A percentile compares a stretch with the other conserved stretches of the same genome.
Conservation (phyloP, 2,113 vertebrate genomes). For the Pangasianodon hypophthalmus region DNA sequence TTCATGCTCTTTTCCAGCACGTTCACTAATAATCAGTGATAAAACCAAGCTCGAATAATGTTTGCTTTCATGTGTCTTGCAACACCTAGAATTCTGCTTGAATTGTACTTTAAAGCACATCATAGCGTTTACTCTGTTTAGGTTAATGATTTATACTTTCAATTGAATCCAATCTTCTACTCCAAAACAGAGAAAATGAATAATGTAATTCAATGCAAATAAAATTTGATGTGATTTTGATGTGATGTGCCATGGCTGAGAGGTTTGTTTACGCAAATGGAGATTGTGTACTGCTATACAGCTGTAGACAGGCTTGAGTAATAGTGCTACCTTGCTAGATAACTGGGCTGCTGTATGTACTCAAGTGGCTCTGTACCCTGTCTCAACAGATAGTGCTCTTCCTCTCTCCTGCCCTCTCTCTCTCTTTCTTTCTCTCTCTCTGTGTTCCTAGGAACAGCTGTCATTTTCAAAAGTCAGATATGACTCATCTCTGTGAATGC, state of each 20-base stretch:
- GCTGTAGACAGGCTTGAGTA: neutral
- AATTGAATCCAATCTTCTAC: neutral
- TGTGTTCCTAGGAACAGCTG: neutral
- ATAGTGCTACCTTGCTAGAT: neutral
- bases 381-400: neutral
- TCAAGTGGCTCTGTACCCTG: neutral
- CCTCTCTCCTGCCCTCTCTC: neutral
- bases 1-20: neutral
- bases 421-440: neutral
- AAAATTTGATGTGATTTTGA: neutral
- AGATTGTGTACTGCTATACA: neutral
- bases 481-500: constrained; percentile 11
- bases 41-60: neutral
- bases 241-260: neutral
- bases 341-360: neutral
- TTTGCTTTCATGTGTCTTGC: neutral
- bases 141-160: neutral
- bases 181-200: neutral
- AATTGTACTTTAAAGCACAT: neutral
- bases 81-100: neutral
- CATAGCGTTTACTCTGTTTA: neutral
- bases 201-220: neutral
- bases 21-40: neutral
- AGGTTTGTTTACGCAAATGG: neutral
- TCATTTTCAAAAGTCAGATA: constrained; percentile 22